Conservation (phyloP, 2,113 vertebrate species). For the Salvelinus sp. region DNA sequence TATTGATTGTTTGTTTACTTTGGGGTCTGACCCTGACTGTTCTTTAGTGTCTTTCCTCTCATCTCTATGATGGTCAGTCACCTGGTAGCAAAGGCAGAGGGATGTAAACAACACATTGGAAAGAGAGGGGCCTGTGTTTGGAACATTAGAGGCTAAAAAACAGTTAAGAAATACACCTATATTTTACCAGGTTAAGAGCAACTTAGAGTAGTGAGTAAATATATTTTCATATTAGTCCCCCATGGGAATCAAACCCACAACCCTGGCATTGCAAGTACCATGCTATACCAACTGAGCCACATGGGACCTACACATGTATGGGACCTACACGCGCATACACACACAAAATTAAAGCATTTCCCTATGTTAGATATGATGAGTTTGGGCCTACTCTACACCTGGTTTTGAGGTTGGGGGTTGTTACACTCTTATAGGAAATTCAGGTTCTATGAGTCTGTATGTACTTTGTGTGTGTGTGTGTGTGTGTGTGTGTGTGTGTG, state of each 20-base stretch:
- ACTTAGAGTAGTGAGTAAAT: too few relatives aligned
- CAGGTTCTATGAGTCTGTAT: not conserved
- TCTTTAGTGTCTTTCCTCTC: not conserved
- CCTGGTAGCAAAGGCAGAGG: conserved; percentile 7
- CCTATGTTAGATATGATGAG: conserved; percentile 1
- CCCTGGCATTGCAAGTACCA: too few relatives aligned
- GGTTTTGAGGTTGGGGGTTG: not conserved
- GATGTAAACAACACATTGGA: not conserved
- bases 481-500: not conserved
- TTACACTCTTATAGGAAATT: too few relatives aligned
- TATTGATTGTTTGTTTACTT: not conserved
- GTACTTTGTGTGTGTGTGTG: not conserved
- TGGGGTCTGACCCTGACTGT: not conserved
- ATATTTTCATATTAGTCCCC: too few relatives aligned
- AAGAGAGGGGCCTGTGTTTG: not conserved
- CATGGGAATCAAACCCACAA: too few relatives aligned
- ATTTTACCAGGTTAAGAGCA: not conserved
- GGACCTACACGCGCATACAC: not conserved
- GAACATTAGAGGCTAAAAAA: conserved; percentile 2
- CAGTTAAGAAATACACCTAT: not conserved
- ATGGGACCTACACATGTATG: too few relatives aligned
- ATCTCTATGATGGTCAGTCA: conserved; percentile 8
- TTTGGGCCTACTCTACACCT: conserved; percentile 6
- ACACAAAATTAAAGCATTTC: conserved; percentile 7
- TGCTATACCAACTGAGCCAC: too few relatives aligned